Base-by-base conservation (phyloP, 2,888 invertebrate species). In the Temnothorax rugatulus region DNA sequence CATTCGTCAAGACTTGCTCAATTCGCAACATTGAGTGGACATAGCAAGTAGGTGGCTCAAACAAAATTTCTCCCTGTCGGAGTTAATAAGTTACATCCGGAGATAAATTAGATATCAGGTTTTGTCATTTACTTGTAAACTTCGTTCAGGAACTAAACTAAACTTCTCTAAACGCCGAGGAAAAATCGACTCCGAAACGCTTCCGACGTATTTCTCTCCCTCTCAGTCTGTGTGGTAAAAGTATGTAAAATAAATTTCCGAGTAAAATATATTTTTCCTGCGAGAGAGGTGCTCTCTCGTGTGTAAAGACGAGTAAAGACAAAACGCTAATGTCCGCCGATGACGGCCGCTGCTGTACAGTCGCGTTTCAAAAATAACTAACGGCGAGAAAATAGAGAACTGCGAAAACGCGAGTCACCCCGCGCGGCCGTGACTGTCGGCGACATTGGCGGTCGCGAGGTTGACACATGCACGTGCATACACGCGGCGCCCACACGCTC, bases 401-500 rank as follows among this genome's bases (percentile, higher is more conserved):
- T 75, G 75, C 82, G 81, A 52, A 77, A 61, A 73, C 52, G 61
- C n/a, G 71, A 83, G 79, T 83, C 63, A 63, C 76, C 3, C 13
- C 82, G 59, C 64, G 25, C 83, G 64, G 29, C 59, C 69, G 69
- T 74, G 86, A 82, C 69, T 84, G 69, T 34, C 84, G 64, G 38
- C 79, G 86, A 83, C 76, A 83, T 85, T 89, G 76, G 76, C 50
- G 50, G 18, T 34, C 34, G 82, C 83, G 83, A 88, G 83, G 71
- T 68, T 86, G 86, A 76, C 88, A 88, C 71, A 83, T 82, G 85
- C 71, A 66, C 61, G 29, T 84, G 71, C 66, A 77, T 82, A 81
- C 82, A 79, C 59, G 75, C 63, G 64, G 73, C 64, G 77, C 69
- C 50, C 66, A 18, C 34, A 61, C 54, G 21, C n/a, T 41, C 61